These are phyloP conservation scores for Miniopterus natalensis DNA, from an alignment of 2,113 vertebrate species.

Conservation along the genomic window DNA sequence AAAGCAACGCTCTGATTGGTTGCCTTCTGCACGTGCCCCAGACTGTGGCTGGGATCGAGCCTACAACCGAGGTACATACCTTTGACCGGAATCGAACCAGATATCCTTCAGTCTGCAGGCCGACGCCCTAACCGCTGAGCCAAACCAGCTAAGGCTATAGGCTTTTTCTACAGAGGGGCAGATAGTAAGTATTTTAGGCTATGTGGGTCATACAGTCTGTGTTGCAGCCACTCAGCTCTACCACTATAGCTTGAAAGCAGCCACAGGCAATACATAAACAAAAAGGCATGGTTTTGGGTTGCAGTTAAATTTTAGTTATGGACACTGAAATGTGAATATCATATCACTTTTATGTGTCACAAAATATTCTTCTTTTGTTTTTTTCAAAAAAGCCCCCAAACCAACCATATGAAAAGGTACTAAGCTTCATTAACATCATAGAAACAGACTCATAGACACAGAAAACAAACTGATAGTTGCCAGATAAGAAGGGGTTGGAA, in stretches of 20 bases:
- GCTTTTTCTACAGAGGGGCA: neutral
- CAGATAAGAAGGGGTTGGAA: neutral
- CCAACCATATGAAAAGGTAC: neutral
- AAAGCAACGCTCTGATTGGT: too few relatives aligned
- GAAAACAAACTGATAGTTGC: neutral
- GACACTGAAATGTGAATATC: slow-evolving; percentile 3
- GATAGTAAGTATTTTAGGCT: neutral
- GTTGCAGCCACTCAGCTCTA: neutral
- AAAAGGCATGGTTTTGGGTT: neutral
- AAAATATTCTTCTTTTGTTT: neutral
- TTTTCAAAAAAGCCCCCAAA: neutral
- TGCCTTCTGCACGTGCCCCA: too few relatives aligned
- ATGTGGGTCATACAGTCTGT: neutral
- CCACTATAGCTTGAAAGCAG: neutral
- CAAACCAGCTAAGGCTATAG: neutral
- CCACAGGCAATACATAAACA: neutral
- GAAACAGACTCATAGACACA: neutral
- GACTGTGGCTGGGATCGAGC: too few relatives aligned
- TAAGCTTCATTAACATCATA: neutral
- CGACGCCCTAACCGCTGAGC: too few relatives aligned
- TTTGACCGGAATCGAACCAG: too few relatives aligned
- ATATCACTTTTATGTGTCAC: neutral
- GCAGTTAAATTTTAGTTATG: neutral
- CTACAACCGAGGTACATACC: too few relatives aligned
- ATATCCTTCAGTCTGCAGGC: too few relatives aligned